Base-by-base conservation (phyloP, 1,140 invertebrate species). In the Heliconius himera region DNA sequence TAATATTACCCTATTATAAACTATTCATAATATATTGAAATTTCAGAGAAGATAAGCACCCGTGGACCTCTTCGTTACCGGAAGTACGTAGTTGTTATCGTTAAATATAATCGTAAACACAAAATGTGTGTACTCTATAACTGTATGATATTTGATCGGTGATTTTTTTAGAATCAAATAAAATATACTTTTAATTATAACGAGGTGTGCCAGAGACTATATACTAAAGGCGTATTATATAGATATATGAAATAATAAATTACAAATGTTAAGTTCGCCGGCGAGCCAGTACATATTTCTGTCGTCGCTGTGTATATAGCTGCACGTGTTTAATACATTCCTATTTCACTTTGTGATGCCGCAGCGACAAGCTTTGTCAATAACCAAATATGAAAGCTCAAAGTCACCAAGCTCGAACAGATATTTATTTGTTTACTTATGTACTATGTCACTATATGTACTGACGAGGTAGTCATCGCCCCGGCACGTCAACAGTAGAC, bases 11-110 rank as follows among this genome's bases (percentile, higher is more conserved):
- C n/a, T 66, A 1, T 66, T 66, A 66, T n/a, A n/a, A 22, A 56
- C 8, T 56, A 56, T 56, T 56, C n/a, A 56, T 56, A 56, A n/a
- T 22, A 56, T 72, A 77, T 72, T 51, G 46, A 77, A 73, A 70
- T 78, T 72, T 78, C 76, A 73, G 76, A 51, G 51, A 3, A 49
- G 56, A 70, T 76, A 76, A 76, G 13, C 54, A 22, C 18, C 66
- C 49, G 18, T 8, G 76, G 70, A 36, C 66, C 76, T 54, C 76
- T 41, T 11, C 76, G 74, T 73, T 78, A 78, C 20, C 22, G 60
- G 60, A 66, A 26, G 60, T 66, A 16, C 60, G n/a, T 66, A 66
- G 26, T n/a, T 66, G 56, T 29, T 51, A 51, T 22, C 54, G 54
- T 22, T 22, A 56, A 56, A 56, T 56, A 56, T 8, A n/a, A 54